These are phyloP conservation scores for Larimichthys crocea DNA, from an alignment of 2,113 vertebrate genomes.

Conservation along the genomic window DNA sequence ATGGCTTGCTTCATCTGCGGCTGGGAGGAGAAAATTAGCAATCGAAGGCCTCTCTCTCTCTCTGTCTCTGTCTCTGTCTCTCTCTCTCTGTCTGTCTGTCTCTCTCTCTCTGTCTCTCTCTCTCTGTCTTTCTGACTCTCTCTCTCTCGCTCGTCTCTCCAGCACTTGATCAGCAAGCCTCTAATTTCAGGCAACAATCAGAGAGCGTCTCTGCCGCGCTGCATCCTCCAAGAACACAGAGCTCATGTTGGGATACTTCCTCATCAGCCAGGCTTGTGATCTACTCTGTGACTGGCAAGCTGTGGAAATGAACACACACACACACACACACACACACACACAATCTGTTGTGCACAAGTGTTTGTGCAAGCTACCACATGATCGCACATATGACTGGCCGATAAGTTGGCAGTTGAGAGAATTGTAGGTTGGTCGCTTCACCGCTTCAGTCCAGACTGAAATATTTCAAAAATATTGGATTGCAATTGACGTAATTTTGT, in stretches of 20 bases:
- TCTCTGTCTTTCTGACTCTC: neutral
- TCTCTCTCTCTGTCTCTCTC: neutral
- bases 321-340: neutral
- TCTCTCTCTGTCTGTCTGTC: neutral
- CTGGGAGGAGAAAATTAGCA: conserved; percentile 42
- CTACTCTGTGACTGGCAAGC: conserved; percentile 12
- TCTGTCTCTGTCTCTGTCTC: neutral
- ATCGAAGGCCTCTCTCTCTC: conserved; percentile 20
- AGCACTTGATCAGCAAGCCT: conserved; percentile 46
- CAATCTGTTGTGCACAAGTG: neutral
- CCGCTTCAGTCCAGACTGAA: neutral
- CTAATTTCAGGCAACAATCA: conserved; percentile 65
- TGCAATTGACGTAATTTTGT: neutral
- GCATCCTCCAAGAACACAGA: conserved; percentile 31
- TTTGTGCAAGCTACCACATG: conserved; percentile 1
- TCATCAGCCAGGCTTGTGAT: conserved; percentile 43
- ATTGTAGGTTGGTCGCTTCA: neutral
- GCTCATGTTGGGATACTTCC: conserved; percentile 44
- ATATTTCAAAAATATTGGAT: neutral
- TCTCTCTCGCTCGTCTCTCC: neutral
- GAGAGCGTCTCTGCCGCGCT: neutral
- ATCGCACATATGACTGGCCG: neutral
- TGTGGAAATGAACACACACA: conserved; percentile 5
- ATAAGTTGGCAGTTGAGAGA: neutral
- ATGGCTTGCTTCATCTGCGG: conserved; percentile 37